Evolutionary conservation across 2,888 invertebrate genomes (phyloP), one percentile per base, ranked within the genome.

Genomic region (Ferdinandea cuprea): DNA sequence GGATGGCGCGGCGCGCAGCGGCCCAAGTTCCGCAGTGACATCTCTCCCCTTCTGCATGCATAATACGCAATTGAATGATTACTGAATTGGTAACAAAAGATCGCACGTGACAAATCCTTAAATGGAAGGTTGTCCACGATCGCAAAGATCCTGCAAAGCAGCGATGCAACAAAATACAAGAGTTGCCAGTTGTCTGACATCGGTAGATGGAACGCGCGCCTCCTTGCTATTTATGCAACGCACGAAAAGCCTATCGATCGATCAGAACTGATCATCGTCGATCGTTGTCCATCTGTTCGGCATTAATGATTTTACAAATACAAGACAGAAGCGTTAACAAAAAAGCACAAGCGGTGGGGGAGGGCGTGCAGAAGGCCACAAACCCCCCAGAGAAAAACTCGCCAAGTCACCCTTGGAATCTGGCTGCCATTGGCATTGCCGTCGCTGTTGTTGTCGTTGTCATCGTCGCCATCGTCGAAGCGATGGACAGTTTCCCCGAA

Each of bases 91-190:
- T 87, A 90, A 88, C 89, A 89, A 89, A 90, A 90, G 89, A 89
- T 90, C 89, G 89, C 89, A 90, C 89, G 89, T 90, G 89, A 90
- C 89, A 90, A 90, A 90, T 88, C 89, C 90, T 88, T 90, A 88
- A 89, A 89, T 87, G 90, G 89, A 86, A 87, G 54, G 44, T 61
- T 79, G 72, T 58, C 46, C 30, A 19, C 69, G 80, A 76, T 68
- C 77, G 48, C 72, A 42, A 59, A 44, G 83, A 84, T 73, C 66
- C 54, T 63, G 46, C 42, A 30, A n/a, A n/a, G n/a, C n/a, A 21
- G 37, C 15, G 52, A 66, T 54, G 42, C 37, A 30, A 48, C 59
- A 46, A 42, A 63, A 69, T 71, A 65, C 37, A 13, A 71, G 46
- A 71, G 59, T 48, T 72, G 71, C 81, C 81, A 81, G 81, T 81